Evolutionary conservation across 2,888 invertebrate species (phyloP), one percentile per base, ranked within the genome.

Genomic region (Shargacucullia verbasci): DNA sequence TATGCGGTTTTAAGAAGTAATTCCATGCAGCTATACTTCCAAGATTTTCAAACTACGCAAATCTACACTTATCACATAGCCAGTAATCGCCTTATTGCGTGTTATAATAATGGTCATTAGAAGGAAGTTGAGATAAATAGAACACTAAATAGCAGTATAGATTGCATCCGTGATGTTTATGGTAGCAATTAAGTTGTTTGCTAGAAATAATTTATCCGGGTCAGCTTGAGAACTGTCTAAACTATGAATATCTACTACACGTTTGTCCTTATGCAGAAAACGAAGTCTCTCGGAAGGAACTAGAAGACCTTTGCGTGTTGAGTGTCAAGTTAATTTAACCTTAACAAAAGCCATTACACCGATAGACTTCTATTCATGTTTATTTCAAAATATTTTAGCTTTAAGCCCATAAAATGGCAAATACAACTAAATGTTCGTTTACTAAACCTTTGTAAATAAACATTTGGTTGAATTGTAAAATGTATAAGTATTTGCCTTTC

Each of bases 161-260:
- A 73, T 78, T 74, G 65, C 62, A 75, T 72, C 58, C 61, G 70
- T 44, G 44, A 73, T 78, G 58, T 76, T 78, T 78, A 76, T 76
- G 64, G 74, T 39, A 37, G 63, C 55, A 79, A 82, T 85, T 80
- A 84, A 59, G 70, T 77, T 71, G 69, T 76, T 82, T 75, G 69
- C 75, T 65, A 60, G 48, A 41, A 65, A 67, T 48, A 44, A 60
- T 61, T 65, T 68, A 57, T 59, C 56, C 50, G 45, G 60, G 38
- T 58, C 56, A 54, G 14, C 39, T 31, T 20, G 44, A 29, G 37
- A 35, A 39, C 37, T 9, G 39, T 55, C 52, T 76, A 59, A 73
- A 62, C 39, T 53, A 46, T 43, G 0, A 6, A 15, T 9, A 58
- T 8, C 14, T 34, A 34, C 13, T 2, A 34, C 34, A 25, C 6